Evolutionary conservation across 2,888 invertebrate genomes (phyloP), one percentile per base, ranked within the genome.

Genomic region (Zeuzera pyrina): DNA sequence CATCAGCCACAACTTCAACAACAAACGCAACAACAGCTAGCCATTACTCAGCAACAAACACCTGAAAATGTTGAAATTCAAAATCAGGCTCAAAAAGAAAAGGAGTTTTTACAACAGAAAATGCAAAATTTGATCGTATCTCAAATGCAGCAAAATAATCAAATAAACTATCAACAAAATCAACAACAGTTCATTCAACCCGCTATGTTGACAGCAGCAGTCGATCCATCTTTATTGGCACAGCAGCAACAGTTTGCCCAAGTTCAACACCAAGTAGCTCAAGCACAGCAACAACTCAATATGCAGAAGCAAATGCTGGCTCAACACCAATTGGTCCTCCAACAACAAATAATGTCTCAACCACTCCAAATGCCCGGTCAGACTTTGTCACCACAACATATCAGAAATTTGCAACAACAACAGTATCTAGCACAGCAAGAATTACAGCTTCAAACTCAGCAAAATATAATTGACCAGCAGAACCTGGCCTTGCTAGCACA

Each of bases 391-490:
- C 86, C 69, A 14, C 83, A 73, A 27, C 79, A 70, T 33, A 66
- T 77, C 10, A 57, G 78, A 16, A 74, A 74, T 32, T 53, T 81
- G 12, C 78, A 78, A 43, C 77, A 81, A 26, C 86, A 86, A 35
- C 85, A 85, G 45, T 84, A 79, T 44, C 60, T 84, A 31, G 73
- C 79, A 0, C 86, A 85, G 33, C 85, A 85, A 45, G 85, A 84
- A 43, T 52, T 74, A 23, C 77, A 84, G 32, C 60, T 85, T 10
- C 86, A 86, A 34, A 77, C 78, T 10, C 85, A 86, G 38, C 86
- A 86, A 41, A 87, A 87, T 45, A 71, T 84, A 19, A 79, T 86
- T 30, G 86, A 86, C 44, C 87, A 86, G 45, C 84, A 85, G 49
- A 84, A 81, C 31, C 59, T 86, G 21, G 76, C 85, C 0, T 68